These are phyloP conservation scores for Drosophila mulleri DNA, from an alignment of 2,888 invertebrate species.

Conservation along the genomic window DNA sequence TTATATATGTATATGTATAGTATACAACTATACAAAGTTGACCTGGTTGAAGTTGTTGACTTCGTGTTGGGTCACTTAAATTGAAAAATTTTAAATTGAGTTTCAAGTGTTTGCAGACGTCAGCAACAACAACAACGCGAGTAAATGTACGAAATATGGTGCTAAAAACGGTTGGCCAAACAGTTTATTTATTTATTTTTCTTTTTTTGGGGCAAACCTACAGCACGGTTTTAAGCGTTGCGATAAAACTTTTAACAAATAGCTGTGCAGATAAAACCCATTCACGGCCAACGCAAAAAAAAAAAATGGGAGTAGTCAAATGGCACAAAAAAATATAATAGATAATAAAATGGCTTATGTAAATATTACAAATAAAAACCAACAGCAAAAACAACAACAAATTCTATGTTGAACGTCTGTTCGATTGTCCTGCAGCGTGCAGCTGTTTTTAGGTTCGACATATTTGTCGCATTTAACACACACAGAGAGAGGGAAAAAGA, in stretches of 20 bases:
- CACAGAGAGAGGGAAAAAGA: neutral
- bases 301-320: conserved; percentile 15
- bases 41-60: conserved; percentile 14
- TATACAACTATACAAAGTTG: neutral
- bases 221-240: conserved; percentile 59
- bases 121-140: conserved; percentile 5
- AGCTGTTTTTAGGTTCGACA: conserved; percentile 36
- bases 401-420: conserved; percentile 23
- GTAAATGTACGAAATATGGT: conserved; percentile 50
- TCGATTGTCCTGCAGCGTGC: conserved; percentile 4
- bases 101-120: conserved; percentile 36
- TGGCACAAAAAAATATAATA: conserved; percentile 35
- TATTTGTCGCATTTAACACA: conserved; percentile 32
- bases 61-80: conserved; percentile 25
- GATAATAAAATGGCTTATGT: conserved; percentile 76
- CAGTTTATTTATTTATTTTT: conserved; percentile 62
- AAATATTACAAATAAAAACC: conserved; percentile 55
- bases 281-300: conserved; percentile 14
- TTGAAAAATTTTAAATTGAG: conserved; percentile 47
- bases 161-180: conserved; percentile 64
- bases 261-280: conserved; percentile 68
- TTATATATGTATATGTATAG: neutral
- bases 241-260: conserved; percentile 81
- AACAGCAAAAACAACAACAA: conserved; percentile 10
- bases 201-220: conserved; percentile 25